Base-by-base conservation (phyloP, 2,888 invertebrate species). In the Notodonta dromedarius region DNA sequence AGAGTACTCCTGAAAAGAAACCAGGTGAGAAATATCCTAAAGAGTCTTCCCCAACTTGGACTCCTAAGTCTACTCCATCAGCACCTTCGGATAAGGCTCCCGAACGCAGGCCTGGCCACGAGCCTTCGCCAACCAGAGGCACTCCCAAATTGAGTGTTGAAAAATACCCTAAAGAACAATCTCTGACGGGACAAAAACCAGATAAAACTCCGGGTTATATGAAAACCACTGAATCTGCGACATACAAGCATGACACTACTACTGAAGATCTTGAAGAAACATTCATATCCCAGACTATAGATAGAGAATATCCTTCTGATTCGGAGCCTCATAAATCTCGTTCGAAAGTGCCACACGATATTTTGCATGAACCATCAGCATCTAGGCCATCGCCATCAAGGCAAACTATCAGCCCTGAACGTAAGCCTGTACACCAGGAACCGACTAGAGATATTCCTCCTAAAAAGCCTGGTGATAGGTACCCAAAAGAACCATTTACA, bases 251-350 rank as follows among this genome's bases (percentile, higher is more conserved):
- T 24, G 52, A 52, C 13, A 13, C 12, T 4, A 61, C 61, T 44
- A 58, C 65, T n/a, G 52, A 70, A 59, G 63, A 66, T 5, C 16
- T 57, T 55, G 59, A 67, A 16, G 65, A 67, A 58, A 65, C 42
- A 35, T 40, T 52, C 46, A 56, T 52, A 24, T 60, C 61, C 5
- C 63, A 35, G 55, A 57, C 54, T n/a, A 40, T 42, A 9, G 59
- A 64, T 52, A 59, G 59, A 7, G 65, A 62, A 51, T 40, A 66
- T 42, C 52, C 62, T 24, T 24, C 11, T 2, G 32, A 52, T 12
- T 12, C 52, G 6, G 24, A 32, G 52, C 13, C 24, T 35, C 11
- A 52, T 13, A 52, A 32, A 52, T 32, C 52, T 12, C 52, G 5
- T 9, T 32, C 52, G 24, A 52, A 32, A 32, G 12, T 32, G 13